These are phyloP conservation scores for Dexiosoma caninum DNA, from an alignment of 2,888 invertebrate genomes.

Conservation along the genomic window DNA sequence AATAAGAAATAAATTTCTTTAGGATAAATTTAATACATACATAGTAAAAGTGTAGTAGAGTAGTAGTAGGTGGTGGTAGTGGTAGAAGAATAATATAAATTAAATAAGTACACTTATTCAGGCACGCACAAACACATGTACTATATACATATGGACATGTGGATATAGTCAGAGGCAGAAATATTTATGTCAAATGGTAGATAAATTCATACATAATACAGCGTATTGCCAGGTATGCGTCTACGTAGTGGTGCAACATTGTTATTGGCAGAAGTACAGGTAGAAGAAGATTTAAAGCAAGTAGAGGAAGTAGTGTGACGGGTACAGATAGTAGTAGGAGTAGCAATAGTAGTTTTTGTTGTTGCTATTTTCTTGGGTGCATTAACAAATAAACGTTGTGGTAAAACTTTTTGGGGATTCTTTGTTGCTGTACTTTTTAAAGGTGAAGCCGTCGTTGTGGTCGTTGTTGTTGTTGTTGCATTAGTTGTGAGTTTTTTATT, in stretches of 20 bases:
- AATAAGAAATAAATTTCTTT: not conserved
- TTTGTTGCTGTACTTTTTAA: conserved; percentile 29
- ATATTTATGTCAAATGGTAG: not conserved
- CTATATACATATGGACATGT: too few relatives aligned
- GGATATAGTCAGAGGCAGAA: not conserved
- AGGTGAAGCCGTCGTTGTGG: conserved; percentile 30
- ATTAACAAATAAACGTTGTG: conserved; percentile 38
- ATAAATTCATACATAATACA: conserved; percentile 74
- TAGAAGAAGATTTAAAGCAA: conserved; percentile 54
- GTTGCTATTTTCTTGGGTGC: conserved; percentile 26
- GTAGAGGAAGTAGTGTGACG: conserved; percentile 41
- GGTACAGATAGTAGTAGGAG: conserved; percentile 1
- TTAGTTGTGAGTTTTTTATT: conserved; percentile 22
- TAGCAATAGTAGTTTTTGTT: conserved; percentile 13
- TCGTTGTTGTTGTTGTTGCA: conserved; percentile 27
- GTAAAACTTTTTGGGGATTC: conserved; percentile 47
- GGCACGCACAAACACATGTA: conserved; percentile 4
- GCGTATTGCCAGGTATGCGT: conserved; percentile 74
- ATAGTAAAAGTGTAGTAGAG: conserved; percentile 20
- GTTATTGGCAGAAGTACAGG: conserved; percentile 36
- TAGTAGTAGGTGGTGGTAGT: conserved; percentile 6
- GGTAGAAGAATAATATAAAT: not conserved
- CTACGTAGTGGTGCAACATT: conserved; percentile 70
- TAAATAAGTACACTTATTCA: not conserved
- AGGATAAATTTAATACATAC: conserved; percentile 29